Percentiles rank a stretch among this genome's conserved stretches.
phyloP scores from a whole-genome alignment of 2,888 invertebrate genomes.

The Nemoura dubitans region DNA sequence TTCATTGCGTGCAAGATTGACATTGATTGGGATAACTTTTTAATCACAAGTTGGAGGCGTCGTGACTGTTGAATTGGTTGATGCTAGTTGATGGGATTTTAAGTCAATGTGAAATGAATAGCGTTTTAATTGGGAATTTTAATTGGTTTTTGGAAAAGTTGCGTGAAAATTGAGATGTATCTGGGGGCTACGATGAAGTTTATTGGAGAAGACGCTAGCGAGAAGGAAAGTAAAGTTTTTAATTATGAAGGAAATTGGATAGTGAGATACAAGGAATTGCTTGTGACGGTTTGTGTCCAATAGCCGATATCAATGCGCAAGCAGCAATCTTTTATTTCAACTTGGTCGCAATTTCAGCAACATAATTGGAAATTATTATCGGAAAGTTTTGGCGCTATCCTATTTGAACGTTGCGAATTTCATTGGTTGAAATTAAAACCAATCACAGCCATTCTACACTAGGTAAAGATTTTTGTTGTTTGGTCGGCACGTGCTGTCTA shows the following conservation, averaged over 20 bases:
- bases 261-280: not conserved
- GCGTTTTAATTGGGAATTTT: not conserved
- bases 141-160: not conserved
- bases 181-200: not conserved
- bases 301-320: too few relatives aligned
- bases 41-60: constrained; percentile 12
- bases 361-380: not conserved
- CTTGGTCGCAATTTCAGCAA: not conserved
- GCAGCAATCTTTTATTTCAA: too few relatives aligned
- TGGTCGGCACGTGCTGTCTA: not conserved
- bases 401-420: not conserved
- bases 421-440: not conserved
- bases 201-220: not conserved
- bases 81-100: not conserved
- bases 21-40: constrained; percentile 21
- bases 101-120: not conserved
- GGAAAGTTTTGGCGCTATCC: not conserved
- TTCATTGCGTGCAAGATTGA: constrained; percentile 13
- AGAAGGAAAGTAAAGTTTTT: not conserved
- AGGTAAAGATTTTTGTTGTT: not conserved
- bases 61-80: not conserved
- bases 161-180: not conserved
- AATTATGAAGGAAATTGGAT: not conserved
- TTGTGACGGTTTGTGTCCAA: not conserved
- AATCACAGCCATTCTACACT: not conserved